These are phyloP conservation scores for Oryzias melastigma DNA, from an alignment of 2,113 vertebrate species.

Conservation along the genomic window DNA sequence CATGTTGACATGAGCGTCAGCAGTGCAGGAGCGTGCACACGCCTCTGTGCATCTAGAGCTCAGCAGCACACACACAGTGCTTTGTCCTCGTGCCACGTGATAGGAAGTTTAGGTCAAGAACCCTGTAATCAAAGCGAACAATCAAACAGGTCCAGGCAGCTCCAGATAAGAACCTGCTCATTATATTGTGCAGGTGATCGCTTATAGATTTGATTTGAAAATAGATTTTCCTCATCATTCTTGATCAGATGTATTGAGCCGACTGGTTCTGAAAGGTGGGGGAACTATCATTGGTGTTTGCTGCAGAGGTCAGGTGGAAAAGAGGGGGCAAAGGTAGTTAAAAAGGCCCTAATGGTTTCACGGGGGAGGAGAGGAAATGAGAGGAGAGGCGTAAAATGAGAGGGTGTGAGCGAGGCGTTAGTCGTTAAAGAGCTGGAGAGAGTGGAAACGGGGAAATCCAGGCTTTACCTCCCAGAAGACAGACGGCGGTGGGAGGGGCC, in stretches of 20 bases:
- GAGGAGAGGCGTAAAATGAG: slow-evolving; percentile 67
- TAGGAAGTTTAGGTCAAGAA: slow-evolving; percentile 27
- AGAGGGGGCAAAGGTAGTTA: slow-evolving; percentile 17
- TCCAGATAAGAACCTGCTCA: slow-evolving; percentile 32
- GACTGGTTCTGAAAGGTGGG: neutral
- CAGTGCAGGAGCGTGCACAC: slow-evolving; percentile 2
- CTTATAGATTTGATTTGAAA: slow-evolving; percentile 9
- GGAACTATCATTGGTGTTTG: neutral
- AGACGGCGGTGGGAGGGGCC: neutral
- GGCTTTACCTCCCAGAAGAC: slow-evolving; percentile 71
- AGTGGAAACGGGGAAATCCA: slow-evolving; percentile 76
- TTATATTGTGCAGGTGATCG: slow-evolving; percentile 40
- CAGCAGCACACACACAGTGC: neutral
- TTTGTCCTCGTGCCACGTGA: slow-evolving; percentile 1
- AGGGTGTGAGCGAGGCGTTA: slow-evolving; percentile 61
- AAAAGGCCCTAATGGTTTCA: slow-evolving; percentile 59
- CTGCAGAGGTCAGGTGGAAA: slow-evolving; percentile 29
- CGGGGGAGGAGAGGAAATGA: slow-evolving; percentile 66
- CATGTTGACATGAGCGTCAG: neutral
- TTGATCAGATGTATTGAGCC: too few species aligned
- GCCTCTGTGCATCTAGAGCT: neutral
- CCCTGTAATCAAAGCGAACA: slow-evolving; percentile 60
- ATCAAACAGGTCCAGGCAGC: slow-evolving; percentile 60
- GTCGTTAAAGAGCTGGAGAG: slow-evolving; percentile 64
- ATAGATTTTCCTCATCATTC: too few species aligned